A percentile compares a stretch with the other conserved stretches of the same genome.
phyloP scores from a whole-genome alignment of 2,113 vertebrate species.

The Catharus fuscescens region DNA sequence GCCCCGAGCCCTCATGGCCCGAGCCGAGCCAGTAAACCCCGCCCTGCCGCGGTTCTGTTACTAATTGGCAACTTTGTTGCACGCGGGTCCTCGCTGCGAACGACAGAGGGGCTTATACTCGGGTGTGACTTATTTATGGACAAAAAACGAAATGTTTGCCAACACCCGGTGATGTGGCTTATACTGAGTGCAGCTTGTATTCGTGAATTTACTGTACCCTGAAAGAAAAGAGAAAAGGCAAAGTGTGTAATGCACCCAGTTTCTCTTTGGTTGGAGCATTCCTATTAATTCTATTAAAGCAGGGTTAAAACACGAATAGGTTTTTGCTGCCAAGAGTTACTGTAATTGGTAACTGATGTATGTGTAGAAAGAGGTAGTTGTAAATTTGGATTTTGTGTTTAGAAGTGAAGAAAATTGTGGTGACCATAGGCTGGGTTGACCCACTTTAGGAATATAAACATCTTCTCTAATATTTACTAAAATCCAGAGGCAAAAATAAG shows the following conservation, averaged over 20 bases:
- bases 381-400: not conserved
- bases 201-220: not conserved
- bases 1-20: too few species aligned
- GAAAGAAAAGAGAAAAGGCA: not conserved
- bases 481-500: not conserved
- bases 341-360: not conserved
- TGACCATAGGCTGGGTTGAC: too few species aligned
- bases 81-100: too few species aligned
- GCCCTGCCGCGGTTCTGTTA: too few species aligned
- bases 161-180: too few species aligned
- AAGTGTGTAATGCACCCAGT: accelerated
- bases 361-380: not conserved
- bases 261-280: not conserved
- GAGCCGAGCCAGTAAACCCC: too few species aligned
- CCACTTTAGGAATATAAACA: not conserved
- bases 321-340: not conserved
- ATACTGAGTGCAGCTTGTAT: too few species aligned
- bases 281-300: not conserved
- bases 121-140: too few species aligned
- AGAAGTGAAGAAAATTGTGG: not conserved
- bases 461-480: not conserved
- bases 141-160: too few species aligned
- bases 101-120: too few species aligned
- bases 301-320: not conserved
- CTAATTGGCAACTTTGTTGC: too few species aligned